Conservation (phyloP, 2,113 vertebrate genomes). For the Andinoacara biseriatus region DNA sequence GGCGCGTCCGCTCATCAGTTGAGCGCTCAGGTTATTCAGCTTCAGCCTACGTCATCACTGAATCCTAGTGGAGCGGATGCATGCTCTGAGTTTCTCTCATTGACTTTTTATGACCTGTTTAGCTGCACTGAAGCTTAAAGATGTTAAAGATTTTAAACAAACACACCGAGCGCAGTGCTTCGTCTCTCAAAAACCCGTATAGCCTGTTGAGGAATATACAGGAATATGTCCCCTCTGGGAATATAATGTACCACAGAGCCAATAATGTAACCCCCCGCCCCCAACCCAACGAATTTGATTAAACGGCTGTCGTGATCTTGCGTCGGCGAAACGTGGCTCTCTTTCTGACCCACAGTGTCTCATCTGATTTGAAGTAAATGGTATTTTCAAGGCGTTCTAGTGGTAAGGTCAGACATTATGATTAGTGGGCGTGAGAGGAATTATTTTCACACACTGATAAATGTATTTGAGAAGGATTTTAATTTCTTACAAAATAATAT, state of each 20-base stretch:
- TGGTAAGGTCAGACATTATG: conserved; percentile 8
- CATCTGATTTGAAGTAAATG: neutral
- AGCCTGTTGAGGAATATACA: neutral
- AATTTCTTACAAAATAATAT: conserved; percentile 1
- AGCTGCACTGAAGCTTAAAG: neutral
- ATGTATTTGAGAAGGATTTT: neutral
- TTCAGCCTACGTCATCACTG: conserved; percentile 71
- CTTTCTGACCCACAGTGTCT: neutral
- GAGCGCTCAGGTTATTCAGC: conserved; percentile 66
- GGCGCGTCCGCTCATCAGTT: conserved; percentile 67
- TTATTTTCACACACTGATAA: neutral
- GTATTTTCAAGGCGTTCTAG: neutral
- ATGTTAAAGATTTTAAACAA: conserved; percentile 8
- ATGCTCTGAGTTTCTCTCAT: conserved; percentile 11
- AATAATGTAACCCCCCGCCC: neutral
- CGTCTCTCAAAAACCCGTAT: neutral
- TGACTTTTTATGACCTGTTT: conserved; percentile 21
- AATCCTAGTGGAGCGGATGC: conserved; percentile 42
- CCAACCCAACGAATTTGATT: neutral
- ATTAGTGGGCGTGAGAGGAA: neutral
- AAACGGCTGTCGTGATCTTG: neutral
- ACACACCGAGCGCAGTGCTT: neutral
- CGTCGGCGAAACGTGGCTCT: neutral
- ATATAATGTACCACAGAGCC: neutral
- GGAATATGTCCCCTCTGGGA: neutral